Evolutionary conservation across 2,888 invertebrate genomes (phyloP), one percentile per base, ranked within the genome.

Genomic region (Meiosimyza decipiens): DNA sequence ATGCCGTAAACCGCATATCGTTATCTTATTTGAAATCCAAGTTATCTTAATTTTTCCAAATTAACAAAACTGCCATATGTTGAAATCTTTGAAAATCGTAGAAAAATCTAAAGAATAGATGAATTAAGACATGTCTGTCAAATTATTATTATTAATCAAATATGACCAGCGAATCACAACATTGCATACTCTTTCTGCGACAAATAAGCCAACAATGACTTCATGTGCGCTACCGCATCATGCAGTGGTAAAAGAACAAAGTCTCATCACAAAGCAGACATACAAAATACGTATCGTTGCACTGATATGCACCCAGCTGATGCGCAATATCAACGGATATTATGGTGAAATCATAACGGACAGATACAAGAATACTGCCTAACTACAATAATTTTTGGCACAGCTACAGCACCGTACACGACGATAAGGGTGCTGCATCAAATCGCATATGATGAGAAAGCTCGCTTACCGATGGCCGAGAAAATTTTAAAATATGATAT

Each of bases 351-450:
- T 22, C 15, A 57, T 6, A 13, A 57, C 6, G 51, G 70, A 15
- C 47, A 73, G 18, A 65, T 71, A 33, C 15, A 69, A 54, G 71
- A 71, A 18, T 73, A 47, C 22, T 54, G 71, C 1, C 51, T 71
- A 7, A 71, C 62, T 22, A 73, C 71, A 7, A 71, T 71, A 11
- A 73, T 62, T 15, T 73, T 71, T 47, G 73, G 71, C 6, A 73
- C 73, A 2, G 66, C 54, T 18, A 66, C 66, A 15, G 73, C 71
- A 47, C 66, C 70, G 16, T 70, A 52, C 54, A 59, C 59, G 6
- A 28, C 59, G 16, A 13, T 55, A 6, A n/a, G 55, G n/a, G 55
- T 55, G 13, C 55, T 55, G 33, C 62, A 52, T 66, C 59, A 67
- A 60, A 40, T 67, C 16, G 71, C 71, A n/a, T n/a, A 67, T 6